Conservation (phyloP, 2,888 invertebrate genomes). For the Acleris cristana region DNA sequence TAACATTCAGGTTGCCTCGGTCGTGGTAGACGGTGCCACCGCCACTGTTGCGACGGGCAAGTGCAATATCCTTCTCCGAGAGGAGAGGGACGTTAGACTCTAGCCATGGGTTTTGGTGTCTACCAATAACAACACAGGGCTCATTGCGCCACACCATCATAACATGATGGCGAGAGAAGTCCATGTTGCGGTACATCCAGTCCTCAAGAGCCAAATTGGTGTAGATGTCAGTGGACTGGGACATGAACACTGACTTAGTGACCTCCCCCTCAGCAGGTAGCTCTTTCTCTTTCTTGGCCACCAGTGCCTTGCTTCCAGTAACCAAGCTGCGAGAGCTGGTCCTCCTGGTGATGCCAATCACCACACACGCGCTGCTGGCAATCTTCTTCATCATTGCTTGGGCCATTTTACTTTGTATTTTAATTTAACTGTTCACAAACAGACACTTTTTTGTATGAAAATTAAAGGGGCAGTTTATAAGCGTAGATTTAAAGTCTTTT, state of each 20-base stretch:
- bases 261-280: conserved; percentile 80
- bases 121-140: conserved; percentile 97
- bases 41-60: conserved; percentile 96
- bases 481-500: conserved; percentile 57
- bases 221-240: conserved; percentile 94
- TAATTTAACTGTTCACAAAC: conserved; percentile 50
- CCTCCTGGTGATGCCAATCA: conserved; percentile 70
- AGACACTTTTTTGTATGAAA: conserved; percentile 81
- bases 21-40: conserved; percentile 99
- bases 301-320: conserved; percentile 55
- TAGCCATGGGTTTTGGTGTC: conserved; percentile 98
- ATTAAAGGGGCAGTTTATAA: conserved; percentile 60
- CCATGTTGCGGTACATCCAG: conserved; percentile 95
- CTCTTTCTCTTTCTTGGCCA: conserved; percentile 59
- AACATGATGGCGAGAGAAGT: conserved; percentile 92
- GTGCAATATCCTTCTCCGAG: conserved; percentile 86
- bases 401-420: conserved; percentile 66
- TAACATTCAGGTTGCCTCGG: conserved; percentile 95
- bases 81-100: conserved; percentile 92
- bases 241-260: conserved; percentile 95
- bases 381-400: conserved; percentile 76
- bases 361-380: conserved; percentile 67
- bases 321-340: conserved; percentile 64
- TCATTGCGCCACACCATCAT: conserved; percentile 96
- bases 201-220: conserved; percentile 98